Evolutionary conservation across 2,888 invertebrate species (phyloP).

Genomic region (Calameuta filiformis): DNA sequence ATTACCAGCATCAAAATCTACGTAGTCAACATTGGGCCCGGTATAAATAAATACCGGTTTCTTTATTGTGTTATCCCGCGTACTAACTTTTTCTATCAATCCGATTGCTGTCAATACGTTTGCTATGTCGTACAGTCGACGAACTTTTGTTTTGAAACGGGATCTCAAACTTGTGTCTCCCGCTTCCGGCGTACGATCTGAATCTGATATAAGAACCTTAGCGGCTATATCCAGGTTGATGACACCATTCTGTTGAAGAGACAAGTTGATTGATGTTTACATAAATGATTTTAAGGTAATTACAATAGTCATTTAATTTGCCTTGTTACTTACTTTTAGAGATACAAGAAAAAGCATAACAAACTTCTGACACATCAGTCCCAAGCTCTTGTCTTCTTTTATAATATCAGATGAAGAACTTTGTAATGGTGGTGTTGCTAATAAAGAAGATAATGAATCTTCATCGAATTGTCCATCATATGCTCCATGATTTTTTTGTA

Average conservation of each 20-base stretch:
- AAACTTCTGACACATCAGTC: constrained; percentile 77
- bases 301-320: not conserved
- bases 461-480: constrained; percentile 37
- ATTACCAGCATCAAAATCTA: constrained; percentile 40
- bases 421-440: not conserved
- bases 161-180: constrained; percentile 49
- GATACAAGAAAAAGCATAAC: constrained; percentile 78
- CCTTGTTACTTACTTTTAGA: constrained; percentile 69
- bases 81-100: constrained; percentile 77
- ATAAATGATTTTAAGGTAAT: constrained; percentile 14
- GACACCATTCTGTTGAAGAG: constrained; percentile 70
- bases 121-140: constrained; percentile 82
- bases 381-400: constrained; percentile 75
- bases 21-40: constrained; percentile 65
- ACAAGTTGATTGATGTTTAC: not conserved
- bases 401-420: constrained; percentile 40
- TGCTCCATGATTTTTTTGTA: constrained; percentile 43
- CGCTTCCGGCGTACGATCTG: constrained; percentile 67
- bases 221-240: constrained; percentile 77
- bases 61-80: constrained; percentile 70
- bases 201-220: constrained; percentile 72
- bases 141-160: constrained; percentile 75
- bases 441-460: constrained; percentile 14
- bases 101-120: constrained; percentile 81
- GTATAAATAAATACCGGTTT: constrained; percentile 77